Base-by-base conservation (phyloP, 2,797 vertebrate species). In the Sebastes miniatus region DNA sequence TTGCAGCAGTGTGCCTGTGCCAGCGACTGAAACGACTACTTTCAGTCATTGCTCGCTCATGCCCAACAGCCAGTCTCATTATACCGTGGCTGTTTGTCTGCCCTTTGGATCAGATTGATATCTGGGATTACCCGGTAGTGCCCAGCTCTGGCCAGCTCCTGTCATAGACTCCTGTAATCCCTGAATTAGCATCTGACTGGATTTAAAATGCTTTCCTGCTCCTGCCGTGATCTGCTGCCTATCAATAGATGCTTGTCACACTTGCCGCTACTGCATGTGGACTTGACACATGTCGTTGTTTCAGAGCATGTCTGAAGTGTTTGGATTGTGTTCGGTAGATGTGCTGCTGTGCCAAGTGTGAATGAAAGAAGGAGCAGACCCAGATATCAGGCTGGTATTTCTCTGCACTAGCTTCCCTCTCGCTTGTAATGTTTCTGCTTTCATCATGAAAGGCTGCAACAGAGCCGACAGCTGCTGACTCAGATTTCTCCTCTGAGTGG, bases 111-210 rank as follows among this genome's bases (percentile, higher is more conserved):
- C 87, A 89, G 91, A 90, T 89, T 72, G 83, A 76, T 89, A 89
- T 88, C 67, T 73, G 83, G 90, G 90, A 94, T 95, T 93, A 91
- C 71, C 16, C 31, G 11, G 65, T 69, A 83, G 87, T 84, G 73
- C 73, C 63, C 6, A 32, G 71, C 70, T 86, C 78, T 81, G 63
- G 71, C 77, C 86, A 80, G 80, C 64, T 93, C 59, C 74, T 83
- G 89, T 89, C 88, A 94, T 84, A 79, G 91, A 92, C 86, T 90
- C 91, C 84, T 86, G 74, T 92, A 93, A 93, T 95, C 93, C 87
- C 67, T 61, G 78, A 91, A 92, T 93, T 94, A 89, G 87, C 87
- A 76, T 90, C 74, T 85, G 76, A 67, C 58, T 63, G 83, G 81
- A 88, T 95, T 89, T 86, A 63, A 85, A 88, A 29, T 3, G 50